Evolutionary conservation across 2,888 invertebrate species (phyloP).

Genomic region (Lasioglossum villosulum): DNA sequence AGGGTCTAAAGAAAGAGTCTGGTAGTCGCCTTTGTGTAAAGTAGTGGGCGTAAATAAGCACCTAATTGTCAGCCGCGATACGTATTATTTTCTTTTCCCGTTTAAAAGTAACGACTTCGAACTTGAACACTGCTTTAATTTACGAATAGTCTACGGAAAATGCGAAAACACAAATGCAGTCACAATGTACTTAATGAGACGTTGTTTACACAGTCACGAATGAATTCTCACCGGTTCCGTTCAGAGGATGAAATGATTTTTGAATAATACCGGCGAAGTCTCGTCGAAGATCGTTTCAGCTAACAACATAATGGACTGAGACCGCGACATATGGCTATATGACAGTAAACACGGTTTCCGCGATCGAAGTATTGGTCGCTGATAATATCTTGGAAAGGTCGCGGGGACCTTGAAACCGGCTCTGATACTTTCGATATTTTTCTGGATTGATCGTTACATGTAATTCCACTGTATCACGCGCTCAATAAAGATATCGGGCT

Average conservation of each 20-base stretch:
- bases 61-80: not conserved
- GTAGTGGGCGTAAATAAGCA: not conserved
- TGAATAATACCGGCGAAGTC: constrained; percentile 12
- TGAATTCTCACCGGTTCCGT: not conserved
- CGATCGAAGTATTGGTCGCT: constrained; percentile 7
- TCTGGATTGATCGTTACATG: not conserved
- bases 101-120: not conserved
- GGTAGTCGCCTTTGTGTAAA: not conserved
- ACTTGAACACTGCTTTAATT: not conserved
- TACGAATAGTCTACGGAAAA: not conserved
- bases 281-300: not conserved
- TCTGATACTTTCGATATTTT: constrained; percentile 18
- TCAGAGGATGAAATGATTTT: not conserved
- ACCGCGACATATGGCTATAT: not conserved
- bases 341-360: not conserved
- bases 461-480: not conserved
- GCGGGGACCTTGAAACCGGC: not conserved
- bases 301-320: not conserved
- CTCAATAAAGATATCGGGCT: constrained; percentile 12
- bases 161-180: not conserved
- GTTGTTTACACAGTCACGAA: too few species aligned
- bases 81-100: not conserved
- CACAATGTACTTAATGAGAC: too few species aligned
- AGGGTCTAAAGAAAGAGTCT: not conserved
- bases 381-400: constrained; percentile 8